These are phyloP conservation scores for Tinea pellionella DNA, from an alignment of 2,888 invertebrate species.

Conservation along the genomic window DNA sequence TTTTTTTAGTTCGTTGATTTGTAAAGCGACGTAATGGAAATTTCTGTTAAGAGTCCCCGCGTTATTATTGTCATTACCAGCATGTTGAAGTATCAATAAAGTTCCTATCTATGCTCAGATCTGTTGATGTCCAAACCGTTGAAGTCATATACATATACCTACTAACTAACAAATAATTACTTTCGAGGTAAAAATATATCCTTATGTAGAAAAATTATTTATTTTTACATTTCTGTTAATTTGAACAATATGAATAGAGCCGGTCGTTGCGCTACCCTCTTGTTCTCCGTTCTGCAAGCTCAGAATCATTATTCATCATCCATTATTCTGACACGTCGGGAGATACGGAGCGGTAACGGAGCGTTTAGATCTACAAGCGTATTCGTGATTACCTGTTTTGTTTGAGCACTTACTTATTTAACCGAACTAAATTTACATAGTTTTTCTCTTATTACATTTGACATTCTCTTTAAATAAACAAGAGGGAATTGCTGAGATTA, in stretches of 20 bases:
- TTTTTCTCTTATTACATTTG: too few relatives aligned
- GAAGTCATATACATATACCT: neutral
- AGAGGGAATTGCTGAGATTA: too few relatives aligned
- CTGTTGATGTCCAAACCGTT: neutral
- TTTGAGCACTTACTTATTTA: neutral
- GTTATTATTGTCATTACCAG: neutral
- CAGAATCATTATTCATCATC: neutral
- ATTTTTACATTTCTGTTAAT: neutral
- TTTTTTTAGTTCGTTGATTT: neutral
- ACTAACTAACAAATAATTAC: too few relatives aligned
- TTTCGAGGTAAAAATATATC: too few relatives aligned
- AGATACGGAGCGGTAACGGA: neutral
- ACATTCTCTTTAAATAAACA: too few relatives aligned
- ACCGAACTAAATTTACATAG: too few relatives aligned
- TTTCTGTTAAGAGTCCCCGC: neutral
- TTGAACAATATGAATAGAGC: neutral
- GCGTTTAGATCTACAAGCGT: neutral
- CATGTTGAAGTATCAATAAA: conserved; percentile 1
- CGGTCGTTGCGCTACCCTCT: neutral
- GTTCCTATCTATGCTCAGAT: neutral
- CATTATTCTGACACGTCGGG: conserved; percentile 2
- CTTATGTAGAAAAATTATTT: too few relatives aligned
- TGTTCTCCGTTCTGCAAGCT: neutral
- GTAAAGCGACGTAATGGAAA: neutral
- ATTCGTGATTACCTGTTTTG: neutral